phyloP scores from a whole-genome alignment of 2,113 vertebrate genomes.

The Anthoscopus minutus region DNA sequence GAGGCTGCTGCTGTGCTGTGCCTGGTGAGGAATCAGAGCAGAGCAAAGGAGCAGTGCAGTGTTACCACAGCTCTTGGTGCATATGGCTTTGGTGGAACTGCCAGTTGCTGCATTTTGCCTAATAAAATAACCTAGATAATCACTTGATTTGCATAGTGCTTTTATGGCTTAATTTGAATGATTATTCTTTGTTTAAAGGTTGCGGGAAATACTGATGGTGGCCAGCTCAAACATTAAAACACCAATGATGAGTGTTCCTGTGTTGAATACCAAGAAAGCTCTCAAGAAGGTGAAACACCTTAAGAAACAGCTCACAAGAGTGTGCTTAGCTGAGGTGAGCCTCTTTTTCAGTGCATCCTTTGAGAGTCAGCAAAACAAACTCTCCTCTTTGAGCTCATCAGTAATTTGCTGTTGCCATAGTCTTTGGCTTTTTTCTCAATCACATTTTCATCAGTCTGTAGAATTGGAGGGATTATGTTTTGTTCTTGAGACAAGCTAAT shows the following conservation, averaged over 20 bases:
- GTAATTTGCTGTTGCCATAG: neutral
- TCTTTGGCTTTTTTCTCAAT: neutral
- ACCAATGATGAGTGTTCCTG: constrained; percentile 92
- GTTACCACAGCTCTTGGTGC: neutral
- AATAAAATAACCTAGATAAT: neutral
- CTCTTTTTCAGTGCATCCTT: neutral
- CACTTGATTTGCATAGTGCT: neutral
- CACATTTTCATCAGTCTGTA: neutral
- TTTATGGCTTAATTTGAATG: neutral
- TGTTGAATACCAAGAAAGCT: constrained; percentile 82
- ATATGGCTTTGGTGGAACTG: neutral
- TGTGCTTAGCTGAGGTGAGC: constrained; percentile 87
- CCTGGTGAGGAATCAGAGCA: neutral
- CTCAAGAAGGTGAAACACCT: constrained; percentile 82
- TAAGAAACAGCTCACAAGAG: constrained; percentile 82
- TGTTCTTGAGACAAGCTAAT: neutral
- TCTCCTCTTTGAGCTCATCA: neutral
- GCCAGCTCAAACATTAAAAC: constrained; percentile 93
- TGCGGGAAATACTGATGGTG: constrained; percentile 91
- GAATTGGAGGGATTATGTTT: neutral
- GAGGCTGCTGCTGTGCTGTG: neutral
- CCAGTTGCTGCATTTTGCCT: neutral
- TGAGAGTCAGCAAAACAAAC: neutral
- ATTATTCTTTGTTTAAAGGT: constrained; percentile 64
- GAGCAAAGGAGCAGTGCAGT: neutral